Evolutionary conservation across 1,140 invertebrate species (phyloP).

Genomic region (Aphaenogaster floridana): DNA sequence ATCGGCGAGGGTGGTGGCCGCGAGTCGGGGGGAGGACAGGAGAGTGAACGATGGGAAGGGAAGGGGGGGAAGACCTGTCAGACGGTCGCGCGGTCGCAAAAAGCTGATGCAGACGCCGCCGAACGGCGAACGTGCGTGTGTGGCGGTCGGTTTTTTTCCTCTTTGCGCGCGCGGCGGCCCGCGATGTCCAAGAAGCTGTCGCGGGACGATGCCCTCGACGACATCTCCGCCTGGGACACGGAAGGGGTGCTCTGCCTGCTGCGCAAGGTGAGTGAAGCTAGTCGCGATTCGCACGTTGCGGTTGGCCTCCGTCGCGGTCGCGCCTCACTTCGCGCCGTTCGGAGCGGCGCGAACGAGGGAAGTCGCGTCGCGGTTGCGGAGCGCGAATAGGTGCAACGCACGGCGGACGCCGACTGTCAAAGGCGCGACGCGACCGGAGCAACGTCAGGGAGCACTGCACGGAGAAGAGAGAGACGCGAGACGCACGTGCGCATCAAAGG

Average conservation of each 20-base stretch:
- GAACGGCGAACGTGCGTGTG: slow-evolving; percentile 78
- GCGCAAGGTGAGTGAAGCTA: slow-evolving; percentile 81
- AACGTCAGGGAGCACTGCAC: neutral
- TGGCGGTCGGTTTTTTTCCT: slow-evolving; percentile 64
- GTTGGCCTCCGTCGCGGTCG: neutral
- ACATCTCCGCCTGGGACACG: slow-evolving; percentile 81
- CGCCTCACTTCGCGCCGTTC: neutral
- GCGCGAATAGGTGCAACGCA: too few species aligned
- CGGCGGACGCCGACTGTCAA: slow-evolving; percentile 15
- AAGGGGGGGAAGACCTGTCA: slow-evolving; percentile 52
- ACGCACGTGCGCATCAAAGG: slow-evolving; percentile 25
- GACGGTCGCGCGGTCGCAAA: slow-evolving; percentile 76
- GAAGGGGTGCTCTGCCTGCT: slow-evolving; percentile 79
- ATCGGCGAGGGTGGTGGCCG: slow-evolving; percentile 13
- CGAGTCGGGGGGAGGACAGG: neutral
- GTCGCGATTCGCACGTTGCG: neutral
- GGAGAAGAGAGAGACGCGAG: neutral
- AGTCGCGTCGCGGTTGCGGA: neutral
- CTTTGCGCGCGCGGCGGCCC: slow-evolving; percentile 58
- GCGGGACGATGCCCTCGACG: slow-evolving; percentile 77
- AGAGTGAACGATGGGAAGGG: slow-evolving; percentile 39
- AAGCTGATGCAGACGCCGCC: slow-evolving; percentile 79
- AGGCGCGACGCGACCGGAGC: neutral
- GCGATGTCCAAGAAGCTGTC: slow-evolving; percentile 78
- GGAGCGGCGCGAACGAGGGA: neutral